A percentile compares a stretch with the other conserved stretches of the same genome.
These are phyloP conservation scores for Erpobdella octoculata DNA, from an alignment of 2,888 invertebrate genomes.

Conservation along the genomic window DNA sequence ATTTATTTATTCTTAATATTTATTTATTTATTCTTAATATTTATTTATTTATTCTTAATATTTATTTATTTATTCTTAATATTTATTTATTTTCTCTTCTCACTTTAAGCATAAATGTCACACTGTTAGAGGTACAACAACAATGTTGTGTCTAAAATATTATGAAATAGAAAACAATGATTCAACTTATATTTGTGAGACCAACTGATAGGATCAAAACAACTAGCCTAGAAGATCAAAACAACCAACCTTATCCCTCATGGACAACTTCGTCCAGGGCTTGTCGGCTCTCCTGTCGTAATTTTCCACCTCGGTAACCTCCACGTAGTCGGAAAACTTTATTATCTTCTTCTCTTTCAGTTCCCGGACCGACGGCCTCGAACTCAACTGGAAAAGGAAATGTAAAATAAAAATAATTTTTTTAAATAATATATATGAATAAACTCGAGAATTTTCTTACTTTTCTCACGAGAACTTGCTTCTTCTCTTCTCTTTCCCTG, in stretches of 20 bases:
- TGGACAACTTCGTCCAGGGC: conserved; percentile 97
- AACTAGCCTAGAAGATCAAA: too few relatives aligned
- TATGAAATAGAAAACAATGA: too few relatives aligned
- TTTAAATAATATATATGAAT: too few relatives aligned
- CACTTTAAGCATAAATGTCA: background rate
- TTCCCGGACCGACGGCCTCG: conserved; percentile 96
- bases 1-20: too few relatives aligned
- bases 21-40: too few relatives aligned
- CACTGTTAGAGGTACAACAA: too few relatives aligned
- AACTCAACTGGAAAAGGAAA: conserved; percentile 59
- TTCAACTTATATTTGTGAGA: too few relatives aligned
- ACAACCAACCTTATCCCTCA: conserved; percentile 73
- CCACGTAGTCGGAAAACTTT: conserved; percentile 97
- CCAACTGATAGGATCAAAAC: too few relatives aligned
- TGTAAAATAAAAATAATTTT: too few relatives aligned
- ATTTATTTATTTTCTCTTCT: background rate
- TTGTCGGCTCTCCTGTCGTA: conserved; percentile 97
- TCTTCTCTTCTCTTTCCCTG: conserved; percentile 84
- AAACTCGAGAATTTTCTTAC: too few relatives aligned
- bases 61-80: background rate
- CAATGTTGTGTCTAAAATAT: too few relatives aligned
- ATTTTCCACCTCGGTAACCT: conserved; percentile 92
- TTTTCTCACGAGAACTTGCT: conserved; percentile 84
- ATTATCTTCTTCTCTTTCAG: conserved; percentile 98
- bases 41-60: too few relatives aligned